Base-by-base conservation (phyloP, 2,797 vertebrate species). In the Valencia hispanica region DNA sequence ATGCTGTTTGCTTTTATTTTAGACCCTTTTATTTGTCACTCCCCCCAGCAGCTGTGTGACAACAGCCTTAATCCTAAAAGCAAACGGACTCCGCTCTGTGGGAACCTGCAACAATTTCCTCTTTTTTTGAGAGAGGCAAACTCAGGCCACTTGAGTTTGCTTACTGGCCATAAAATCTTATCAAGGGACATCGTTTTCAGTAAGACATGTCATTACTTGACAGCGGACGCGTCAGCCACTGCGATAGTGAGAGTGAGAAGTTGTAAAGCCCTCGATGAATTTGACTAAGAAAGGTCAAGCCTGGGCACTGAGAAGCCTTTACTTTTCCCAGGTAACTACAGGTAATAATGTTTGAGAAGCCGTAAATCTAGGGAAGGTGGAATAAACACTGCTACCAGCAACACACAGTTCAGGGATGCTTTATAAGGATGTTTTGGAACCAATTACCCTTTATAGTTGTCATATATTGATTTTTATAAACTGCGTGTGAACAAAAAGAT, bases 91-190 rank as follows among this genome's bases (percentile, higher is more conserved):
- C 93, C 96, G 94, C 53, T 86, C 93, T 95, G 96, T 97, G 97
- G 96, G 97, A 98, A 97, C 96, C 94, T 82, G 87, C 94, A 76
- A 94, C 93, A 93, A 93, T 96, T 97, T 97, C 94, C 96, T 89
- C 93, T 96, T 95, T 96, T 70, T 95, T 89, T 47, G 30, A 82
- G 72, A 82, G 77, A 84, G 88, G 84, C 61, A 83, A 83, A 89
- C 83, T 79, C 81, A 68, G 94, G 94, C 92, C 91, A 93, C 94
- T 92, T 2, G 73, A 75, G 80, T 94, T 94, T 92, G 91, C 95
- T 97, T 95, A 97, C 96, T 95, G 93, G 95, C 94, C 96, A 97
- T 97, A 97, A 96, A 97, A 95, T 96, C 93, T 87, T 94, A 97
- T 96, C 91, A 94, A 94, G 93, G 93, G 91, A 94, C 93, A 96